phyloP scores from a whole-genome alignment of 1,140 invertebrate genomes.

The Dryas iulia region DNA sequence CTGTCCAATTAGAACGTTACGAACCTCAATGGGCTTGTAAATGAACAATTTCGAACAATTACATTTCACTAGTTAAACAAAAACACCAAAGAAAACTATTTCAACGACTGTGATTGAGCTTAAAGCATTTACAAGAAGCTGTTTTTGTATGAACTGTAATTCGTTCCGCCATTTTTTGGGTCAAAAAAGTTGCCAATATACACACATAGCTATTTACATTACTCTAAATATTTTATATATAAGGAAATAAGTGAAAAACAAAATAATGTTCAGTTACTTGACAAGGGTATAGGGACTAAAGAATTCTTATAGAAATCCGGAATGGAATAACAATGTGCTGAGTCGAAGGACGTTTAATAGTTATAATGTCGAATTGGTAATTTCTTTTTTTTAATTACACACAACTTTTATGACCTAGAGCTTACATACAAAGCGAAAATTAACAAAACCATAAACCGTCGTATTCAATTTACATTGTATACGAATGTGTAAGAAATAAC shows the following conservation, averaged over 20 bases:
- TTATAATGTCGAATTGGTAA: neutral
- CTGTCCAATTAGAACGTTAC: neutral
- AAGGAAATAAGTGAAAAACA: neutral
- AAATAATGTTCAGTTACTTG: slow-evolving; percentile 7
- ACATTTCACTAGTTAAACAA: neutral
- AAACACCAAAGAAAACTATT: neutral
- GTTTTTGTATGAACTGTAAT: neutral
- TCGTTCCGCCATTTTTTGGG: too few species aligned
- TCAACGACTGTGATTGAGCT: neutral
- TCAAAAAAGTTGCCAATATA: too few species aligned
- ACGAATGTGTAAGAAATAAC: too few species aligned
- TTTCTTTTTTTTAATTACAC: neutral
- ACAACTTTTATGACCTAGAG: neutral
- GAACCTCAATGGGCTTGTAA: neutral
- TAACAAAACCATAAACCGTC: neutral
- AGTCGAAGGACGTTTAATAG: neutral
- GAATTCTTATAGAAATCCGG: slow-evolving; percentile 18
- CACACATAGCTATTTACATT: too few species aligned
- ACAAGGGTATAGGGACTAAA: slow-evolving; percentile 5
- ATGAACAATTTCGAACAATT: neutral
- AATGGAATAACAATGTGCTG: neutral
- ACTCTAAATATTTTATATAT: neutral
- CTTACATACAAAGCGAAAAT: neutral
- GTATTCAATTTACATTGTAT: neutral
- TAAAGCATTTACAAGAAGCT: neutral